Percentiles rank a stretch among this genome's conserved stretches.
phyloP scores from a whole-genome alignment of 1,140 invertebrate genomes.

The Drosophila sulfurigaster region DNA sequence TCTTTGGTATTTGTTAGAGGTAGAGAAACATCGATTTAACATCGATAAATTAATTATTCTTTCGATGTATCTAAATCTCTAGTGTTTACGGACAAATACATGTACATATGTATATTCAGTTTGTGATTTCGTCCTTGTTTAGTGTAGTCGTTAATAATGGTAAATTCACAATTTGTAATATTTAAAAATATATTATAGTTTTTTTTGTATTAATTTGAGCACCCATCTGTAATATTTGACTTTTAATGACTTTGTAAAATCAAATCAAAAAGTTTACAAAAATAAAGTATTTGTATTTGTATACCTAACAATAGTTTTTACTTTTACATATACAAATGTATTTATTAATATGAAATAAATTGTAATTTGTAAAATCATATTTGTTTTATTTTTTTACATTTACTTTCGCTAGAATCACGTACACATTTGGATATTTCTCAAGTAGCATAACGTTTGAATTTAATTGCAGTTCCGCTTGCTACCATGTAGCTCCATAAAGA shows the following conservation, averaged over 20 bases:
- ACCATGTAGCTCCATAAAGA: conserved; percentile 59
- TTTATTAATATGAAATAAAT: not conserved
- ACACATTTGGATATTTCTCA: not conserved
- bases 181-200: not conserved
- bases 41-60: too few relatives aligned
- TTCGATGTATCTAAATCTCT: not conserved
- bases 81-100: conserved; percentile 8
- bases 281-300: not conserved
- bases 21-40: too few relatives aligned
- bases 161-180: not conserved
- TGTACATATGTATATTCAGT: conserved; percentile 9
- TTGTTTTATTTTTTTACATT: not conserved
- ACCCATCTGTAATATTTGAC: not conserved
- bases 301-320: not conserved
- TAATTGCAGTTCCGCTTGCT: conserved; percentile 57
- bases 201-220: not conserved
- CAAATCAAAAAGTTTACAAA: not conserved
- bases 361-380: not conserved
- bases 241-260: not conserved
- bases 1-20: too few relatives aligned
- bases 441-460: not conserved
- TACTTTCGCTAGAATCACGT: not conserved
- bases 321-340: not conserved
- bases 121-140: conserved; percentile 16
- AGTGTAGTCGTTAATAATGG: conserved; percentile 7